phyloP scores from a whole-genome alignment of 2,888 invertebrate species.

The Hesperia comma region DNA sequence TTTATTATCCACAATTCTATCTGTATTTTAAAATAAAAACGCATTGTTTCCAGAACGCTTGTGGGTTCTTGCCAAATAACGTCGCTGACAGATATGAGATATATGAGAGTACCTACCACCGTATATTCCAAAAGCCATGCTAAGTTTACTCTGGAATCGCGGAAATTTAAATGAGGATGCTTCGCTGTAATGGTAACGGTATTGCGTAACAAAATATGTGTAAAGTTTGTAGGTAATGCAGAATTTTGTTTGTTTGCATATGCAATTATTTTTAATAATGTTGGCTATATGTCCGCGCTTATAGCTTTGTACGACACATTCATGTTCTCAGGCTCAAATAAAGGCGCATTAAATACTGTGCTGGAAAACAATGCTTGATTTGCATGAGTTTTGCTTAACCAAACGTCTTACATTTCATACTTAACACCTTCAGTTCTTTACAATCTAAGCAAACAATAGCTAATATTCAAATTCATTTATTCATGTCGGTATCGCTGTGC shows the following conservation, averaged over 20 bases:
- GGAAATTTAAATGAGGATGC: conserved; percentile 27
- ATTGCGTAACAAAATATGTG: conserved; percentile 5
- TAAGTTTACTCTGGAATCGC: conserved; percentile 31
- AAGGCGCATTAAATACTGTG: too few relatives aligned
- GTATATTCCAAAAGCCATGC: conserved; percentile 16
- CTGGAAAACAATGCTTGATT: too few relatives aligned
- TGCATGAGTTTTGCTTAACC: too few relatives aligned
- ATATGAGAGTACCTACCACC: conserved; percentile 17
- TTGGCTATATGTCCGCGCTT: too few relatives aligned
- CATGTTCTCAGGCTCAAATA: too few relatives aligned
- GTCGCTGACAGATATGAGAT: conserved; percentile 28
- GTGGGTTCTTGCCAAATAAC: conserved; percentile 33
- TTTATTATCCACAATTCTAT: conserved; percentile 25
- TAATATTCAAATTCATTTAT: too few relatives aligned
- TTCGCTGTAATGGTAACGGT: conserved; percentile 7
- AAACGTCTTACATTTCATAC: too few relatives aligned
- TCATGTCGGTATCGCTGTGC: too few relatives aligned
- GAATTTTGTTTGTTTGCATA: background rate
- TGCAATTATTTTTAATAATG: background rate
- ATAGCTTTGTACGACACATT: too few relatives aligned
- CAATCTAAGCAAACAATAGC: too few relatives aligned
- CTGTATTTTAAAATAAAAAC: conserved; percentile 29
- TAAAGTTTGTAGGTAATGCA: conserved; percentile 6
- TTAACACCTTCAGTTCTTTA: too few relatives aligned
- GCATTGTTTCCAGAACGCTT: conserved; percentile 27